Evolutionary conservation across 2,113 vertebrate genomes (phyloP).

Genomic region (Porphyrio hochstetteri): DNA sequence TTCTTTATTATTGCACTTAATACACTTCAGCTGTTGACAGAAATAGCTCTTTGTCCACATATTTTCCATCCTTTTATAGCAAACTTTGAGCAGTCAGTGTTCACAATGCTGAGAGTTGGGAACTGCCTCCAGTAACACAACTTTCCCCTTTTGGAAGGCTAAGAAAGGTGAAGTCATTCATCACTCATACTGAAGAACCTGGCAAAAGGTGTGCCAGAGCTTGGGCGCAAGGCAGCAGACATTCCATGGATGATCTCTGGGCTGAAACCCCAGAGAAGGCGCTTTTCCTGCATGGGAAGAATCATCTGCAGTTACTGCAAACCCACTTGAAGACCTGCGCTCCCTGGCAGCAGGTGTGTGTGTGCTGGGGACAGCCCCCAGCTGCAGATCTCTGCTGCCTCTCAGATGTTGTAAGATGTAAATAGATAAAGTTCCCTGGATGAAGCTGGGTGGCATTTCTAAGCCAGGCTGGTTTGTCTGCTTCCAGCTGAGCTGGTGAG

Average conservation of each 20-base stretch:
- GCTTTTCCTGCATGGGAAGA: neutral
- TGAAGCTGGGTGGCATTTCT: neutral
- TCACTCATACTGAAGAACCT: neutral
- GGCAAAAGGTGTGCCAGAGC: neutral
- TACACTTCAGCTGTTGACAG: neutral
- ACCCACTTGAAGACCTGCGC: neutral
- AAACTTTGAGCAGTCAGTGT: neutral
- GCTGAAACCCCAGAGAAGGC: neutral
- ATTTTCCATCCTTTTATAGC: neutral
- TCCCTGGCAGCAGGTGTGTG: neutral
- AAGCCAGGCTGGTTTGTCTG: neutral
- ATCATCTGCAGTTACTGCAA: neutral
- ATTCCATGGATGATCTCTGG: neutral
- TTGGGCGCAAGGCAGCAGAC: accelerated
- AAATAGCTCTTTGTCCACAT: neutral
- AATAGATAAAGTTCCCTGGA: neutral
- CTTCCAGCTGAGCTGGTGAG: neutral
- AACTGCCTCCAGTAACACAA: neutral
- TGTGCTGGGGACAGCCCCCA: neutral
- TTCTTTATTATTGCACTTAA: neutral
- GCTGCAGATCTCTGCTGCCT: neutral
- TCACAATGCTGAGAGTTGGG: neutral
- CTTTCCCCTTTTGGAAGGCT: neutral
- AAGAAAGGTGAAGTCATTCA: neutral
- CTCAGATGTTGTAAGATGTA: neutral